Evolutionary conservation across 2,113 vertebrate genomes (phyloP), one percentile per base, ranked within the genome.

Genomic region (Bos indicus): DNA sequence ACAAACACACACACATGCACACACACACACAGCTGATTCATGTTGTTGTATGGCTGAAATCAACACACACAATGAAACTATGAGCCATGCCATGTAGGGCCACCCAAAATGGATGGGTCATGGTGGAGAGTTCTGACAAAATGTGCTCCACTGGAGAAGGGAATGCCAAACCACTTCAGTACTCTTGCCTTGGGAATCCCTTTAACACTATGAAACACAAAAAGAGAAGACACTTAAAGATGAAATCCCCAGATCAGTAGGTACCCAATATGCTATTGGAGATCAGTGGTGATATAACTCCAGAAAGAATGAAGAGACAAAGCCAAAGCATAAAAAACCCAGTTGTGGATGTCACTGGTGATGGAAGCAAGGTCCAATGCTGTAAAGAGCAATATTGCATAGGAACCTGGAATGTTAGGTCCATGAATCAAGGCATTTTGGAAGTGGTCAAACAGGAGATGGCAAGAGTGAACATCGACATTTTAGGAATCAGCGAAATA

Each of bases 91-190:
- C 62, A 67, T 1, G 33, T n/a, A 67, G 62, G 16, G 33, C 7
- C 33, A n/a, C 33, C 33, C 16, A 67, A 64, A 17, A 67, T 0
- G 0, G 2, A n/a, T 67, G 62, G 62, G 62, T 67, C 33, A 67
- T 67, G 16, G 33, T 67, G 62, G 33, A 67, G 62, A n/a, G 4
- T 67, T 67, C 62, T 67, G 62, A 67, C 16, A n/a, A 67, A 67
- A n/a, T 67, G 33, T n/a, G 33, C 16, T n/a, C 62, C 16, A 19
- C 7, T n/a, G 62, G 62, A n/a, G 33, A 67, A 67, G 33, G 33
- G 33, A 67, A n/a, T 67, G 16, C 33, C 62, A 67, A 67, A 33
- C 62, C 16, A n/a, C 16, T 67, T 17, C 17, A n/a, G 33, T 67
- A 67, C 33, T 67, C 62, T 67, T 67, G 62, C 16, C 2, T n/a